phyloP scores from a whole-genome alignment of 2,797 vertebrate genomes.

The Sebastes nivosus region DNA sequence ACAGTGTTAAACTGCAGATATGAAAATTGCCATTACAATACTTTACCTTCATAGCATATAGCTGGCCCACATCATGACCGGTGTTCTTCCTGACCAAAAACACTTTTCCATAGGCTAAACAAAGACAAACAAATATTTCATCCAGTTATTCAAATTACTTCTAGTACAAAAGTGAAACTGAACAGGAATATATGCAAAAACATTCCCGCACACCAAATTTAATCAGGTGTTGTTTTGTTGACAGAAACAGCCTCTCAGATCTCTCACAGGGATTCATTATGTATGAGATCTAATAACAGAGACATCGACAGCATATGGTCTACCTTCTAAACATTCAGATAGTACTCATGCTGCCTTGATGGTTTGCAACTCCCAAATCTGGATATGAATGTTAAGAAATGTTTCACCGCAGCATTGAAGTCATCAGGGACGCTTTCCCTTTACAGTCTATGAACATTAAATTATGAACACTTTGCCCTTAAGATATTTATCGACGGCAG shows the following conservation, averaged over 20 bases:
- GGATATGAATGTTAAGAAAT: slow-evolving; percentile 9
- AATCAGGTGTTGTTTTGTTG: slow-evolving; percentile 5
- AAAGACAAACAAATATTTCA: slow-evolving; percentile 40
- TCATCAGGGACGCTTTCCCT: not conserved
- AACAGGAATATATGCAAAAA: not conserved
- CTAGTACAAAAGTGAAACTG: not conserved
- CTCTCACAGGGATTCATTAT: slow-evolving; percentile 10
- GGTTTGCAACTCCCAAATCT: slow-evolving; percentile 6
- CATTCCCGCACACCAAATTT: not conserved
- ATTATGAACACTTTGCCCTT: not conserved
- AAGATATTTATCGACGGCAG: not conserved
- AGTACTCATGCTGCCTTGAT: not conserved
- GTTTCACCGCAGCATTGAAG: not conserved
- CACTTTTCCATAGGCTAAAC: slow-evolving; percentile 92
- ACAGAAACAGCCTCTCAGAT: slow-evolving; percentile 11
- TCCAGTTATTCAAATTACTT: not conserved
- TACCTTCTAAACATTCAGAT: not conserved
- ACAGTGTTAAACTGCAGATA: no score
- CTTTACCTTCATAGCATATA: slow-evolving; percentile 93
- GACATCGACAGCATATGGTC: slow-evolving; percentile 2
- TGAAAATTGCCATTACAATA: no score
- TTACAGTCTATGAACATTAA: not conserved
- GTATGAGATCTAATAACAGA: slow-evolving; percentile 9
- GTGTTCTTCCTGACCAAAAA: slow-evolving; percentile 93
- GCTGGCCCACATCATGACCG: slow-evolving; percentile 88